These are phyloP conservation scores for Coregonus ussuriensis DNA, from an alignment of 2,797 vertebrate genomes.

Conservation along the genomic window DNA sequence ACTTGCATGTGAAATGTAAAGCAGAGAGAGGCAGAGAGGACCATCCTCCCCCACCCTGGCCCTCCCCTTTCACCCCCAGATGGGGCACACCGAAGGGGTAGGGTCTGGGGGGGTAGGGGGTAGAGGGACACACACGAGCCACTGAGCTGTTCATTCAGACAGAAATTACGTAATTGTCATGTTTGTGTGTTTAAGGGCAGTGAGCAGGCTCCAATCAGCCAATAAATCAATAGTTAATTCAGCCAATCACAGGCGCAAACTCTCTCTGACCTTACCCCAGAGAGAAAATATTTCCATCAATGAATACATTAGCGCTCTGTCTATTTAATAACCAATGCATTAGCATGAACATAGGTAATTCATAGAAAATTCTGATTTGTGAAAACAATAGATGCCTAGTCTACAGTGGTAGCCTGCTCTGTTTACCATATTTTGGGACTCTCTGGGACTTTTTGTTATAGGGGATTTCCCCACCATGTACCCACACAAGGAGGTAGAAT, in stretches of 20 bases:
- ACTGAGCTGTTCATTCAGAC: conserved; percentile 33
- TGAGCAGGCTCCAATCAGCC: conserved; percentile 10
- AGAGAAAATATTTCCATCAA: no score
- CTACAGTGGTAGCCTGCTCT: neutral
- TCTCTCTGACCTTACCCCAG: neutral
- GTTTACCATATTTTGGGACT: neutral
- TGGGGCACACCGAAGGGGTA: conserved; percentile 26
- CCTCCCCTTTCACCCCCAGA: conserved; percentile 18
- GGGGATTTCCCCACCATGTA: neutral
- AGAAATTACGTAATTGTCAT: conserved; percentile 44
- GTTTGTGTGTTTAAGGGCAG: conserved; percentile 28
- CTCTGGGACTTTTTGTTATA: neutral
- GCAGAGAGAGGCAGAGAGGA: neutral
- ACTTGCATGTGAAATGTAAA: conserved; percentile 17
- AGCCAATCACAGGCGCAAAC: conserved; percentile 3
- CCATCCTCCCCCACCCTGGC: neutral
- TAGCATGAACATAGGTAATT: neutral
- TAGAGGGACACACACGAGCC: conserved; percentile 23
- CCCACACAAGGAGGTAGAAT: neutral
- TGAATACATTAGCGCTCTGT: neutral
- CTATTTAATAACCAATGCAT: neutral
- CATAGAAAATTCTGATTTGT: neutral
- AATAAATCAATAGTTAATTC: conserved; percentile 25
- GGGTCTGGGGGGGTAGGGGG: neutral
- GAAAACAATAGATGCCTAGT: no score